A percentile compares a stretch with the other conserved stretches of the same genome.
Evolutionary conservation across 2,113 vertebrate genomes (phyloP).

Genomic region (Gambusia affinis): DNA sequence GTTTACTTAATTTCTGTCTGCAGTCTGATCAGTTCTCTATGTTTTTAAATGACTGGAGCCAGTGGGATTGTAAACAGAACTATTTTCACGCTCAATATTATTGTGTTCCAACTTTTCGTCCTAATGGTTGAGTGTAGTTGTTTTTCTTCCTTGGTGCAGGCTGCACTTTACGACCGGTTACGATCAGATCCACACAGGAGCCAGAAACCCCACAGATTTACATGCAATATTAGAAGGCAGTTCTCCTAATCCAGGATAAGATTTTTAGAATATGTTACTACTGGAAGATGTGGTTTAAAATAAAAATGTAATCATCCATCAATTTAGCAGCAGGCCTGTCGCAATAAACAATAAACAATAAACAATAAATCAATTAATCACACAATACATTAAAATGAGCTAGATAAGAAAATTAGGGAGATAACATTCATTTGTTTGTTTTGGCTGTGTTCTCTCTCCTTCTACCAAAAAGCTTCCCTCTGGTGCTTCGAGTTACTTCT

Average conservation of each 20-base stretch:
- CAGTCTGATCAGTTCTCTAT: background rate
- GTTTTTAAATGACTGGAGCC: background rate
- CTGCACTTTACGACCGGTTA: background rate
- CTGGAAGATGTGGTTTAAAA: background rate
- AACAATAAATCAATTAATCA: too few species aligned
- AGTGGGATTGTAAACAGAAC: background rate
- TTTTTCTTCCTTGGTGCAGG: background rate
- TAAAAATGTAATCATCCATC: too few species aligned
- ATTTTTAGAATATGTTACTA: background rate
- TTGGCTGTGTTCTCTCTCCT: too few species aligned
- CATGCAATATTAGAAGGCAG: background rate
- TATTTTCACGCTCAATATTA: background rate
- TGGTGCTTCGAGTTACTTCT: too few species aligned
- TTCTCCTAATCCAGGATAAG: background rate
- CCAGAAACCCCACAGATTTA: constrained; percentile 1
- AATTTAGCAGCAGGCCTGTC: too few species aligned
- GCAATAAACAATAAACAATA: too few species aligned
- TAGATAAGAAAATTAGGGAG: too few species aligned
- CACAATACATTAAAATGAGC: too few species aligned
- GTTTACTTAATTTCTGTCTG: background rate
- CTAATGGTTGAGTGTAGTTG: background rate
- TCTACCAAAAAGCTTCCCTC: too few species aligned
- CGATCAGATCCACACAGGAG: background rate
- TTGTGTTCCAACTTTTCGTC: background rate
- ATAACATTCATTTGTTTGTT: too few species aligned